Conservation (phyloP, 2,888 invertebrate species). For the Alloplasta piceator region DNA sequence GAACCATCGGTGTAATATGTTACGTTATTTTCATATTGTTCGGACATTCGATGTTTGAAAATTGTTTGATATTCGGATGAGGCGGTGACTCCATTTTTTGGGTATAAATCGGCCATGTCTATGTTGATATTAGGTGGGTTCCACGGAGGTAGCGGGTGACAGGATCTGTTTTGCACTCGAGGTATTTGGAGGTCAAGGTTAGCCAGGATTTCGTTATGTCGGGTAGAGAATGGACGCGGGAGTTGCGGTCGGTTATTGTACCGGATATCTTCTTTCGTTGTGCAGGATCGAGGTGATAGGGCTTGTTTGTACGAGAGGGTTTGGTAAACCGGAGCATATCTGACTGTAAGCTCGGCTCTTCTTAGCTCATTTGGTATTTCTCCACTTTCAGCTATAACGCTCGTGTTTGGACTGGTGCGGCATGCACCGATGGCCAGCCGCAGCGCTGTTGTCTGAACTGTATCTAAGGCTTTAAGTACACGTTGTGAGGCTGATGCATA, state of each 20-base stretch:
- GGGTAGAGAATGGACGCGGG: not conserved
- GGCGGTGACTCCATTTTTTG: constrained; percentile 18
- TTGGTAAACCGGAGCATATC: too few relatives aligned
- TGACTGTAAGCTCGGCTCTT: constrained; percentile 27
- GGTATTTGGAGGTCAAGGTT: not conserved
- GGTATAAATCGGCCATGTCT: not conserved
- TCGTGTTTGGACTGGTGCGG: constrained; percentile 56
- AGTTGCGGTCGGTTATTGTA: not conserved
- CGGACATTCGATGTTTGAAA: not conserved
- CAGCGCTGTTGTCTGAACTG: constrained; percentile 57
- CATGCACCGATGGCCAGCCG: constrained; percentile 60
- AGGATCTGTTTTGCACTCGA: not conserved
- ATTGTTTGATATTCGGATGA: not conserved
- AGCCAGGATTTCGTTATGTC: not conserved
- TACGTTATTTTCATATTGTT: not conserved
- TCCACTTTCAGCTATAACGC: constrained; percentile 55
- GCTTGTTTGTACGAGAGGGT: not conserved
- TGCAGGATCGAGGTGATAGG: not conserved
- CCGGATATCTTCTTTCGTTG: not conserved
- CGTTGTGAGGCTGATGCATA: constrained; percentile 60
- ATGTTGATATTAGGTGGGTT: not conserved
- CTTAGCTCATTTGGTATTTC: constrained; percentile 44
- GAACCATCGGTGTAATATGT: constrained; percentile 45
- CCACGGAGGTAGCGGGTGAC: constrained; percentile 16
- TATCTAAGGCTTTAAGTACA: constrained; percentile 41